A percentile compares a stretch with the other conserved stretches of the same genome.
Conservation (phyloP, 2,888 invertebrate genomes). For the Calliphora vomitoria region DNA sequence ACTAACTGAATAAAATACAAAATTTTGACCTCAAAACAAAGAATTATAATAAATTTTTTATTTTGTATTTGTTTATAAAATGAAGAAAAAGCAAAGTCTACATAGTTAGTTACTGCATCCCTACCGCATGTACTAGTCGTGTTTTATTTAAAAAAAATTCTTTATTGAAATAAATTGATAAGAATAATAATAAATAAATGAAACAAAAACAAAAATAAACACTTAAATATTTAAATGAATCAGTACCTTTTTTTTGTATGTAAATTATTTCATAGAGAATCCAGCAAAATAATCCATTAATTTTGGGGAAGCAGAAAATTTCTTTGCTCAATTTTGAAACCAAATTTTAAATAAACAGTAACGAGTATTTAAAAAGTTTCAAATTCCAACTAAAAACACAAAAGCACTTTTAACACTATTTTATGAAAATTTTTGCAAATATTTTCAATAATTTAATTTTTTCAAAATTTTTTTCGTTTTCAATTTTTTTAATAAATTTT, state of each 20-base stretch:
- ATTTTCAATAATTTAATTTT: not conserved
- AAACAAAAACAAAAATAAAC: not conserved
- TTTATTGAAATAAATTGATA: conserved; percentile 68
- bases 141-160: conserved; percentile 23
- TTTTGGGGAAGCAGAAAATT: not conserved
- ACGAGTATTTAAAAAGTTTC: not conserved
- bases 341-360: not conserved
- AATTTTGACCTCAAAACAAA: conserved; percentile 28
- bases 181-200: conserved; percentile 45
- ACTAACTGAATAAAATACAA: not conserved
- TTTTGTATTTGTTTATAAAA: not conserved
- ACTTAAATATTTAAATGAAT: conserved; percentile 8
- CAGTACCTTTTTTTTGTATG: conserved; percentile 43
- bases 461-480: not conserved
- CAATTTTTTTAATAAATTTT: not conserved
- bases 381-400: conserved; percentile 16
- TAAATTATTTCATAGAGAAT: conserved; percentile 27
- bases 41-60: not conserved
- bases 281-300: conserved; percentile 44
- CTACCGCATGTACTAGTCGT: not conserved
- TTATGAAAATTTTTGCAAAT: no score
- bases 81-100: conserved; percentile 29
- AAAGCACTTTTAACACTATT: not conserved
- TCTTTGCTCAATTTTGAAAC: not conserved
- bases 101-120: not conserved